Base-by-base conservation (phyloP, 2,888 invertebrate genomes). In the Parochlus steinenii region DNA sequence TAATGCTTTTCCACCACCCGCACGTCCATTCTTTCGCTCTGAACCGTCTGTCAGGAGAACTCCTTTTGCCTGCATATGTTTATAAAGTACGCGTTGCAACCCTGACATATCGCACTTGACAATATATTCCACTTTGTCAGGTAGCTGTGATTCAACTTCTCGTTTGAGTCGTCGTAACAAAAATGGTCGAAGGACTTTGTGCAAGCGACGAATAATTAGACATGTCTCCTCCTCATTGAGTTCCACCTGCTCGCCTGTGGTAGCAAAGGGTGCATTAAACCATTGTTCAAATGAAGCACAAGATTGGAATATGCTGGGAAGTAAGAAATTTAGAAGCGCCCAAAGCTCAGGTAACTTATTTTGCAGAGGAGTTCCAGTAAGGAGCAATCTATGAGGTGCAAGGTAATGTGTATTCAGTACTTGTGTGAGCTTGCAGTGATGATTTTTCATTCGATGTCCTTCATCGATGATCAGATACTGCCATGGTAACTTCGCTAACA, bases 391-490 rank as follows among this genome's bases (percentile, higher is more conserved):
- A 61, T 97, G 92, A 5, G 97, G 92, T 5, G 97, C 95, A 45
- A 80, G 69, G 63, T 97, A 97, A 62, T 93, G 90, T 6, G 93
- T 93, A 61, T 98, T 99, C 36, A 99, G 66, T 20, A 87, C 89
- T 61, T 93, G 89, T 0, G 98, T 99, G 46, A 99, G 65, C 61
- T 99, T 99, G 64, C 97, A 98, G 59, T 99, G 97, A 62, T 99
- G 98, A 63, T 99, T 99, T 67, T 99, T 99, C 97, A 99, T 98
- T 44, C 98, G 77, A 63, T 99, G 98, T 37, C 98, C 98, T 61
- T 99, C 98, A 60, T 99, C 98, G 49, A 99, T 98, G 43, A 99
- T 98, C 97, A 99, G 98, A 61, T 97, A 98, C 58, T 97, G 97
- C 95, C 98, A 99, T 44, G 85, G 86, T 18, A 87, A 79, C 68